Percentiles rank a stretch among this genome's conserved stretches.
These are phyloP conservation scores for Megamerina dolium DNA, from an alignment of 2,888 invertebrate species.

Conservation along the genomic window DNA sequence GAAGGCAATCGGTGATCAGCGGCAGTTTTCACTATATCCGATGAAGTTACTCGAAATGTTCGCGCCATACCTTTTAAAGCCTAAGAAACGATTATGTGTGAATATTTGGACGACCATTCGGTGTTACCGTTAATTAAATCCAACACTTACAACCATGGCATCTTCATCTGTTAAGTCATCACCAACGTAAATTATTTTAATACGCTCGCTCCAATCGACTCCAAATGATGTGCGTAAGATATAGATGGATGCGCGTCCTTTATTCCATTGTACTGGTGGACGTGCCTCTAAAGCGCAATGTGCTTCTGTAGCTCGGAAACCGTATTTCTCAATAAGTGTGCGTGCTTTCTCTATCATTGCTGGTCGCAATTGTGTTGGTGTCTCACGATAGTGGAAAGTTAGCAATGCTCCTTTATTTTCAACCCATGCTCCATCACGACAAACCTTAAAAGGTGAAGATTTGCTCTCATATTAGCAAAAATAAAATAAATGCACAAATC, in stretches of 20 bases:
- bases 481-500: not conserved
- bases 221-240: slow-evolving; percentile 85
- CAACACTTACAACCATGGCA: slow-evolving; percentile 68
- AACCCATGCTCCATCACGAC: slow-evolving; percentile 84
- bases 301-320: slow-evolving; percentile 72
- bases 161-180: slow-evolving; percentile 87
- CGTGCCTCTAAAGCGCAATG: slow-evolving; percentile 87
- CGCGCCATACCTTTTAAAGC: slow-evolving; percentile 90
- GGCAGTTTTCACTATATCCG: slow-evolving; percentile 76
- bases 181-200: slow-evolving; percentile 83
- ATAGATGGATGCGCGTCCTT: slow-evolving; percentile 82
- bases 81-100: slow-evolving; percentile 50
- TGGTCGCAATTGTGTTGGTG: slow-evolving; percentile 63
- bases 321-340: slow-evolving; percentile 65
- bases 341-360: slow-evolving; percentile 67
- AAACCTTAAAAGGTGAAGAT: slow-evolving; percentile 54
- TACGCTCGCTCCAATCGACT: slow-evolving; percentile 85
- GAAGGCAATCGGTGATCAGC: slow-evolving; percentile 82
- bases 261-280: slow-evolving; percentile 85
- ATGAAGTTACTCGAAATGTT: slow-evolving; percentile 82
- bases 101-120: too few relatives aligned
- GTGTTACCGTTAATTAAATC: too few relatives aligned
- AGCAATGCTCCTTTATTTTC: slow-evolving; percentile 83
- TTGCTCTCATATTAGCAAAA: not conserved
- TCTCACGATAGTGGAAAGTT: slow-evolving; percentile 83